Percentiles rank a stretch among this genome's conserved stretches.
These are phyloP conservation scores for Tragopan temminckii DNA, from an alignment of 2,797 vertebrate genomes.

Conservation along the genomic window DNA sequence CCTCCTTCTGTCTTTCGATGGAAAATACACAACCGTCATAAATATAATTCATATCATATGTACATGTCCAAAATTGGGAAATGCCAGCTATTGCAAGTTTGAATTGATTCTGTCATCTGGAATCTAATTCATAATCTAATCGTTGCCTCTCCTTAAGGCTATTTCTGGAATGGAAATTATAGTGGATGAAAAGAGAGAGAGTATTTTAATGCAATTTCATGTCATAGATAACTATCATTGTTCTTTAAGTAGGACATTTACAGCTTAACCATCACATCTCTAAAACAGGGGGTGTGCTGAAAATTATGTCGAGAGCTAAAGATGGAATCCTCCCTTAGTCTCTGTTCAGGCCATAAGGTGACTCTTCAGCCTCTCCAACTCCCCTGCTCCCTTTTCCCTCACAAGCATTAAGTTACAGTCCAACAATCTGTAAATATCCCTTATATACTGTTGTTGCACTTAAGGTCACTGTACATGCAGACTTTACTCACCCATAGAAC, in stretches of 20 bases:
- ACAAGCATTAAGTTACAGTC: background rate
- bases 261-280: background rate
- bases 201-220: constrained; percentile 64
- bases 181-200: constrained; percentile 58
- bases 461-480: background rate
- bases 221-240: constrained; percentile 47
- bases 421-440: background rate
- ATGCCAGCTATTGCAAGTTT: constrained; percentile 42
- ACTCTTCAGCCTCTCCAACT: background rate
- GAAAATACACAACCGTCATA: constrained; percentile 51
- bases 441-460: background rate
- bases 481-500: background rate
- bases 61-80: constrained; percentile 20
- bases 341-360: background rate
- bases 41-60: constrained; percentile 48
- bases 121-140: constrained; percentile 66
- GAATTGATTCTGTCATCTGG: constrained; percentile 55
- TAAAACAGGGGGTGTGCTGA: background rate
- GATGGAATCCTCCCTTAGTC: background rate
- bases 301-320: constrained; percentile 25
- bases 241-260: constrained; percentile 63
- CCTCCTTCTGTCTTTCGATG: constrained; percentile 38
- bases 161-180: constrained; percentile 62
- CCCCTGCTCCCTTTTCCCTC: background rate
- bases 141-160: constrained; percentile 38